A percentile compares a stretch with the other conserved stretches of the same genome.
Evolutionary conservation across 64 coral and sea anemone species (phyloP).

Genomic region (Pocillopora verrucosa): DNA sequence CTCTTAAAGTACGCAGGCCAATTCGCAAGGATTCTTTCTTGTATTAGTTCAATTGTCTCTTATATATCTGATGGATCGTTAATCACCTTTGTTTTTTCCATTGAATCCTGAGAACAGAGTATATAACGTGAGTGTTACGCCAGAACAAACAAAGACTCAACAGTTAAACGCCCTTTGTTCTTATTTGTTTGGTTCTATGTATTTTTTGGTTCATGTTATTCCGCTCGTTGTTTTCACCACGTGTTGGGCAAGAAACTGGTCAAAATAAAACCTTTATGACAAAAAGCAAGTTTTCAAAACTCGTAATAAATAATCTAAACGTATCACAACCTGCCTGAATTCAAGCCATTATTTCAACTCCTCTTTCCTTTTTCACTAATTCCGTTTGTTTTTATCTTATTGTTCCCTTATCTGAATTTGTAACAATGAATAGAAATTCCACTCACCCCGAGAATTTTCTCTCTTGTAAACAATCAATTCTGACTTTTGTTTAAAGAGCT

Average conservation of each 20-base stretch:
- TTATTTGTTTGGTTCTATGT: slow-evolving; percentile 16
- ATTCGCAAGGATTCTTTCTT: background rate
- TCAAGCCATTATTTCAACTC: background rate
- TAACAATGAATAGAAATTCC: slow-evolving; percentile 37
- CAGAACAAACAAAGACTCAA: slow-evolving; percentile 33
- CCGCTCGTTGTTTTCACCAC: background rate
- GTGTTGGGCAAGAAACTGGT: slow-evolving; percentile 13
- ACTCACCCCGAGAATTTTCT: slow-evolving; percentile 31
- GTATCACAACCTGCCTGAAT: background rate
- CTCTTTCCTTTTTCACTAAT: background rate
- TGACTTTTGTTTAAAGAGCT: background rate
- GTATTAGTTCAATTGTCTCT: background rate
- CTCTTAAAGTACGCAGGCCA: background rate
- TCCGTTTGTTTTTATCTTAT: background rate
- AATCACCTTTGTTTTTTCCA: slow-evolving; percentile 38
- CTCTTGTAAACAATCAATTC: slow-evolving; percentile 32
- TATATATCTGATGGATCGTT: background rate
- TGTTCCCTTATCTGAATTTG: slow-evolving; percentile 6
- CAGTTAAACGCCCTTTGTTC: slow-evolving; percentile 22
- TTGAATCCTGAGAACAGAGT: slow-evolving; percentile 21
- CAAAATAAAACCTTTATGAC: slow-evolving; percentile 33
- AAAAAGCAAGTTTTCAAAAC: slow-evolving; percentile 18
- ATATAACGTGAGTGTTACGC: background rate
- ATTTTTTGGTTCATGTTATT: background rate
- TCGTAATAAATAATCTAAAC: background rate